A percentile compares a stretch with the other conserved stretches of the same genome.
These are phyloP conservation scores for Achatina immaculata DNA, from an alignment of 1,140 invertebrate species.

Conservation along the genomic window DNA sequence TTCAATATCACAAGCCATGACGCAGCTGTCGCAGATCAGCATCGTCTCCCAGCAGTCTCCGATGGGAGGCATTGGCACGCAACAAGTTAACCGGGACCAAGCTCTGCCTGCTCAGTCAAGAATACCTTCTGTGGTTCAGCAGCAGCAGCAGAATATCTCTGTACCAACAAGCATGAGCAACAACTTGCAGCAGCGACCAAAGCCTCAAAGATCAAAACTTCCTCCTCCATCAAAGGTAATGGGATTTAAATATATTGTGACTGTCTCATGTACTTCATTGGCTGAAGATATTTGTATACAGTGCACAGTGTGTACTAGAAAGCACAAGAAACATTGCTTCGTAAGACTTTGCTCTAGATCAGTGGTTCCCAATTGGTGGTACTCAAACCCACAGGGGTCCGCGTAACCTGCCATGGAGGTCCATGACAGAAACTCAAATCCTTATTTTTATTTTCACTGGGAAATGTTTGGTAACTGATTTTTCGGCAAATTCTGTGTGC, in stretches of 20 bases:
- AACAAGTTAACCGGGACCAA: constrained; percentile 15
- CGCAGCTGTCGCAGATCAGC: constrained; percentile 25
- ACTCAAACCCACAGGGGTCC: too few species aligned
- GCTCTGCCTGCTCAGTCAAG: constrained; percentile 40
- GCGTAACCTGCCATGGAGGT: too few species aligned
- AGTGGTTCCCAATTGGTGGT: too few species aligned
- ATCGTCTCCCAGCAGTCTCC: not conserved
- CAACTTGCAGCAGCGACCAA: constrained; percentile 73
- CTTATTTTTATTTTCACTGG: too few species aligned
- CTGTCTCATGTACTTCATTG: too few species aligned
- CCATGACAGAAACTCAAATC: too few species aligned
- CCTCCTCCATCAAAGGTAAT: constrained; percentile 89
- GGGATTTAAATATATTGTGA: not conserved
- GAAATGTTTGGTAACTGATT: too few species aligned
- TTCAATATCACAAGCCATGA: constrained; percentile 18
- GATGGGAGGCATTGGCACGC: not conserved
- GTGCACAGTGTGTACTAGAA: too few species aligned
- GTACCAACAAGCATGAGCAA: not conserved
- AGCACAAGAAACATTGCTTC: too few species aligned
- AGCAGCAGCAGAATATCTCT: constrained; percentile 41
- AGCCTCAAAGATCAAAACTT: constrained; percentile 83
- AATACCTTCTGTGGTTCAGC: constrained; percentile 36
- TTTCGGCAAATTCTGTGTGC: too few species aligned
- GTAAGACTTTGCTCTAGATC: too few species aligned
- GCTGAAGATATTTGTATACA: too few species aligned